phyloP scores from a whole-genome alignment of 2,113 vertebrate species.

The Anser brachyrhynchus region DNA sequence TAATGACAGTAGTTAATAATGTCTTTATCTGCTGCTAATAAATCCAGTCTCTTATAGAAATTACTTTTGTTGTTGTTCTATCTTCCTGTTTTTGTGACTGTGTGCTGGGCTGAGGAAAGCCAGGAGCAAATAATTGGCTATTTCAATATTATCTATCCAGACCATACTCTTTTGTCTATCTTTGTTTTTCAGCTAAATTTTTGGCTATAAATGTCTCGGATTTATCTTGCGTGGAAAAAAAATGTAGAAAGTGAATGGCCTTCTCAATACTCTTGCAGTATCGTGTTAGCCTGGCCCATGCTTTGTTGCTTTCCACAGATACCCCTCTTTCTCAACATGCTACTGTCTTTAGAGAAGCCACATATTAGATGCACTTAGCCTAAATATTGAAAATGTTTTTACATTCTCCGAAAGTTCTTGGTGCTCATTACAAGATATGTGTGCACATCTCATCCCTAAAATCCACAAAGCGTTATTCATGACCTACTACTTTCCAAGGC shows the following conservation, averaged over 20 bases:
- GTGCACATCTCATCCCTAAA: background rate
- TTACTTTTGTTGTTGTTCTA: background rate
- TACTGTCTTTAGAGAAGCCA: background rate
- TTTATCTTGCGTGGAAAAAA: background rate
- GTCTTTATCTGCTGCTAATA: background rate
- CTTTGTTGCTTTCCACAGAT: background rate
- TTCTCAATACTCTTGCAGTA: background rate
- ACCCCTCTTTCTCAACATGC: background rate
- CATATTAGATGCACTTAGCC: background rate
- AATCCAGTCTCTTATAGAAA: background rate
- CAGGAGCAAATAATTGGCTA: background rate
- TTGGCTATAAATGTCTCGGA: background rate
- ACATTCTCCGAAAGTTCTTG: background rate
- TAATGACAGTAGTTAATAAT: background rate
- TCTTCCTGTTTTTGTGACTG: background rate
- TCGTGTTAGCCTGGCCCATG: background rate
- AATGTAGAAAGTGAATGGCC: background rate
- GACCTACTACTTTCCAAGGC: conserved; percentile 42
- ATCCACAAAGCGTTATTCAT: background rate
- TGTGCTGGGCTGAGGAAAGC: background rate
- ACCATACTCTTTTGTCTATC: background rate
- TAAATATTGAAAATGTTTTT: background rate
- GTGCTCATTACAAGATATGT: background rate
- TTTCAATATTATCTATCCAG: background rate
- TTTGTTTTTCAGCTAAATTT: background rate